Evolutionary conservation across 1,140 invertebrate genomes (phyloP), one percentile per base, ranked within the genome.

Genomic region (Rhyzopertha dominica): DNA sequence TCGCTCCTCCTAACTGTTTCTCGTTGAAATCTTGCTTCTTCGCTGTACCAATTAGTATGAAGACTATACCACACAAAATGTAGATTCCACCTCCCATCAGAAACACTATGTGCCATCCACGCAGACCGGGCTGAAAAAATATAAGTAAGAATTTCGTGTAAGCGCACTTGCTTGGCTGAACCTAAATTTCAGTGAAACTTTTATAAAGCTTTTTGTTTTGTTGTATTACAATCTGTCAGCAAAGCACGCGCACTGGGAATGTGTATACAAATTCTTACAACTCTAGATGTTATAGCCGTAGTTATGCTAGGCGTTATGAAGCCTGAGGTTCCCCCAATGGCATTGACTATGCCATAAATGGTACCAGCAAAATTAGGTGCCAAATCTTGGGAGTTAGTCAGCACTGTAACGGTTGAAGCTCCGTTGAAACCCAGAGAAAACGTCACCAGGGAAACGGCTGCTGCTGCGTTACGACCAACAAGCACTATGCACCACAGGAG

Each of bases 381-480:
- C 24, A 91, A 68, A 67, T 90, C 86, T 64, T 92, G 81, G 43
- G 88, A 84, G 61, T 92, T 91, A 52, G 85, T 81, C 58, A 88
- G 74, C 66, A 80, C 90, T 0, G 87, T 89, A 37, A 88, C 74
- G n/a, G 85, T 87, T 0, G 84, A 82, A 24, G 89, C 87, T 0
- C 90, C 90, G 49, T 90, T 90, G 14, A 87, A 76, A 1, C 85
- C 82, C 51, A 91, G 74, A 0, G 87, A 87, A 23, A 84, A 56
- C 10, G 84, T 83, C 48, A 88, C 74, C 48, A 88, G 73, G 1
- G 73, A 54, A 1, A 87, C 75, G 5, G 82, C 80, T 20, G 75
- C 52, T 1, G 69, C 59, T 0, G 75, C 71, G 49, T 85, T 75
- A 41, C 82, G 84, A 2, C 81, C 84, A 10, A 74, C 75, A 31